Evolutionary conservation across 1,140 invertebrate species (phyloP), one percentile per base, ranked within the genome.

Genomic region (Macrosteles quadrilineatus): DNA sequence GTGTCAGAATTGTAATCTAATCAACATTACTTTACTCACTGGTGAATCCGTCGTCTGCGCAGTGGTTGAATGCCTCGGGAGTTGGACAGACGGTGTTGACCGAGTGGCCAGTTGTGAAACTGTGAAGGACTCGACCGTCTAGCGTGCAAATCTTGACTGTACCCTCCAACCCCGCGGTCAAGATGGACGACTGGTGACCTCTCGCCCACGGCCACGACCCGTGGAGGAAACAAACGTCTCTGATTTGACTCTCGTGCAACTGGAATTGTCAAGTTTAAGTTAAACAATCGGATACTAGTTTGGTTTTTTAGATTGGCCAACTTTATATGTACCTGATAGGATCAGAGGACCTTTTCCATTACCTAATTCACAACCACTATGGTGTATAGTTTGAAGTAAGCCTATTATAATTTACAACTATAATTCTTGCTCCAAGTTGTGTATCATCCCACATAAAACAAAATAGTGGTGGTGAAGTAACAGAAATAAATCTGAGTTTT

Each of bases 131-230:
- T 64, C 80, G 76, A 3, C 83, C 83, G 76, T 84, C 82, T 43
- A 82, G 72, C 9, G 81, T 82, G 30, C 78, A 81, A 1, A 83
- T 77, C 77, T 84, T 84, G 71, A 80, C 82, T 3, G 81, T 80
- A 6, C 83, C 83, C 75, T 84, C 82, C 55, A 71, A 71, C 29
- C 79, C 79, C 23, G 80, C 78, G 4, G 81, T 81, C 12, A 84
- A 45, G 43, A 84, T 76, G 4, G 79, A 78, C 71, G 78, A 79
- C 67, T 82, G 78, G 29, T 77, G 74, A 31, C 75, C 76, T n/a
- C 76, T 63, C 27, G 76, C 78, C 82, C 83, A 85, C 19, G 83
- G 83, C 83, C 83, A 85, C 17, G 81, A 81, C 23, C 79, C 76
- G 66, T 81, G 78, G 64, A 83, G 74, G 75, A 83, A 84, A 65